Evolutionary conservation across 1,140 invertebrate species (phyloP), one percentile per base, ranked within the genome.

Genomic region (Anadara kagoshimensis): DNA sequence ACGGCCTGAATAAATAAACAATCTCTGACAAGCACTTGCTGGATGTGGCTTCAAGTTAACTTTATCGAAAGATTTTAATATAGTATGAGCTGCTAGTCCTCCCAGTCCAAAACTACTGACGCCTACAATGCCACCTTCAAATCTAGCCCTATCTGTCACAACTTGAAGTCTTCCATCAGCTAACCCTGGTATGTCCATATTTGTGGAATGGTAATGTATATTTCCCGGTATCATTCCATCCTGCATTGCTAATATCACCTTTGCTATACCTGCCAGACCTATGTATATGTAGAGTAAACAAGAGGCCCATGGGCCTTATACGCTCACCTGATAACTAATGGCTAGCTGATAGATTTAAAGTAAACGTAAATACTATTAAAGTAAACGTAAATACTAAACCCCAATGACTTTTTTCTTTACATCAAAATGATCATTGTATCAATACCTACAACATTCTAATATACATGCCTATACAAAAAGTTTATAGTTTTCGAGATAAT

Each of bases 51-150:
- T 51, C 10, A 41, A 51, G 24, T 22, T 59, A 7, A 41, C 47
- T n/a, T 73, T 24, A 26, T 29, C 5, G n/a, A 49, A 54, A 20
- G 64, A 94, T 80, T 94, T 93, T 0, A 99, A 89, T 65, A 99
- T 90, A 0, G 96, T 89, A 88, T 99, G 97, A 20, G 95, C 96
- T 90, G 99, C 98, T 18, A 96, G 95, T 59, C 97, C 97, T 63
- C 97, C 98, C 90, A 99, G 98, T 43, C 98, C 98, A 88, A 99
- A 99, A 1, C 96, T 98, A 88, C 98, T 99, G 2, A 99, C 83
- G 5, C 93, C 96, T 45, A 95, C 93, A 24, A 96, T 90, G n/a
- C 95, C 95, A 20, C 96, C 96, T 43, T 94, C 93, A 93, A 95
- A 97, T 16, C 93, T 92, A 54, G 92, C 93, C 73, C 94, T 92